Evolutionary conservation across 1,140 invertebrate genomes (phyloP).

Genomic region (Caenorhabditis latens): DNA sequence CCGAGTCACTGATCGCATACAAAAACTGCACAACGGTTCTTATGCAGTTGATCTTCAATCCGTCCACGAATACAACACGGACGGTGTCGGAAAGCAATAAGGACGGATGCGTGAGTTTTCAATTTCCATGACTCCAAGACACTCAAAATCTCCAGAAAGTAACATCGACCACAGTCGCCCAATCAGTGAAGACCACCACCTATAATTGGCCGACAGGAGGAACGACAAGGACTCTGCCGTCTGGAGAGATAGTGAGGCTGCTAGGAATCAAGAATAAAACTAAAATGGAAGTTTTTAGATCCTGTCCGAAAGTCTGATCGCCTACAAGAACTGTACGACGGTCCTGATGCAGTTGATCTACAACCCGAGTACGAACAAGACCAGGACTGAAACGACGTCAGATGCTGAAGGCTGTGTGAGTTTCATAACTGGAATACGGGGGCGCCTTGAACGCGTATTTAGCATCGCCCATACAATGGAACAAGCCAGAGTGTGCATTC

Average conservation of each 20-base stretch:
- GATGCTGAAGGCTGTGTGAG: constrained; percentile 21
- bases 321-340: constrained; percentile 27
- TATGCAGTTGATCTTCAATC: constrained; percentile 13
- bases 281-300: too few species aligned
- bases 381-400: background rate
- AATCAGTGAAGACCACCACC: background rate
- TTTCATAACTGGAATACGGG: too few species aligned
- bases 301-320: background rate
- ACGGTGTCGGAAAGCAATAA: background rate
- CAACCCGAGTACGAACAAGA: background rate
- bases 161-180: background rate
- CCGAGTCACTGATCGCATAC: constrained; percentile 25
- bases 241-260: constrained; percentile 25
- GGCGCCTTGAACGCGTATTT: too few species aligned
- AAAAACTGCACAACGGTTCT: background rate
- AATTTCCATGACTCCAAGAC: background rate
- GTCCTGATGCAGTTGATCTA: constrained; percentile 19
- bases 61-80: background rate
- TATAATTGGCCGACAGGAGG: constrained; percentile 31
- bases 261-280: too few species aligned
- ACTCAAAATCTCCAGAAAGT: background rate
- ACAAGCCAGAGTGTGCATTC: too few species aligned
- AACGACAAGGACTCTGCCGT: background rate
- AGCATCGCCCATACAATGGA: too few species aligned
- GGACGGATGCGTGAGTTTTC: constrained; percentile 13